These are phyloP conservation scores for Galaxias olidus DNA, from an alignment of 2,797 vertebrate species.

Conservation along the genomic window DNA sequence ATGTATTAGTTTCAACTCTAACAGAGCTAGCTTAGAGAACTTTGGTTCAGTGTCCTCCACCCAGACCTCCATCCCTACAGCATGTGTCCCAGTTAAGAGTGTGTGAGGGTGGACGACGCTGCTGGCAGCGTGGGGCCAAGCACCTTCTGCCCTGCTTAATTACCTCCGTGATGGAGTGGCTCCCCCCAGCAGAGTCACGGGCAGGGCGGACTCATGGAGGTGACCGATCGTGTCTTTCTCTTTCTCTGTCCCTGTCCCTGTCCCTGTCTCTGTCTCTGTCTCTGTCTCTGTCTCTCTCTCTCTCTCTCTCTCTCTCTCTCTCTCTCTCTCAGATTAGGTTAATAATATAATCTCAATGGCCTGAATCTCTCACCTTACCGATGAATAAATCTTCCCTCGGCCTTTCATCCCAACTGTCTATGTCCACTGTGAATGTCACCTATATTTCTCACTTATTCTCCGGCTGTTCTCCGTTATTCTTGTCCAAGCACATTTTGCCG, in stretches of 20 bases:
- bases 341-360: slow-evolving; percentile 28
- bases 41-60: slow-evolving; percentile 35
- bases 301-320: slow-evolving; percentile 4
- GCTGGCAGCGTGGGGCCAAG: slow-evolving; percentile 29
- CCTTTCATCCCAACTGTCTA: neutral
- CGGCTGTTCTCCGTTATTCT: neutral
- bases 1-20: neutral
- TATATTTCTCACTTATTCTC: neutral
- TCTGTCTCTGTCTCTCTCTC: slow-evolving; percentile 22
- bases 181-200: slow-evolving; percentile 37
- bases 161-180: slow-evolving; percentile 52
- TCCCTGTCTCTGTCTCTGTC: neutral
- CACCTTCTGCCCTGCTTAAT: slow-evolving; percentile 58
- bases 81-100: slow-evolving; percentile 45
- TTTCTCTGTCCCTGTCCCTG: neutral
- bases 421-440: neutral
- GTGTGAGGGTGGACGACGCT: slow-evolving; percentile 29
- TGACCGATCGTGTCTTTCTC: slow-evolving; percentile 20
- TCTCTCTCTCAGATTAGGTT: slow-evolving; percentile 20
- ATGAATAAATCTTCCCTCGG: slow-evolving; percentile 4
- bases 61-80: slow-evolving; percentile 41
- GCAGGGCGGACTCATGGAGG: slow-evolving; percentile 23
- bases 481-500: no score
- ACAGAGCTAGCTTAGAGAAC: slow-evolving; percentile 17
- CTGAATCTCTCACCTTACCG: neutral